phyloP scores from a whole-genome alignment of 1,140 invertebrate species.

The Lerema accius region DNA sequence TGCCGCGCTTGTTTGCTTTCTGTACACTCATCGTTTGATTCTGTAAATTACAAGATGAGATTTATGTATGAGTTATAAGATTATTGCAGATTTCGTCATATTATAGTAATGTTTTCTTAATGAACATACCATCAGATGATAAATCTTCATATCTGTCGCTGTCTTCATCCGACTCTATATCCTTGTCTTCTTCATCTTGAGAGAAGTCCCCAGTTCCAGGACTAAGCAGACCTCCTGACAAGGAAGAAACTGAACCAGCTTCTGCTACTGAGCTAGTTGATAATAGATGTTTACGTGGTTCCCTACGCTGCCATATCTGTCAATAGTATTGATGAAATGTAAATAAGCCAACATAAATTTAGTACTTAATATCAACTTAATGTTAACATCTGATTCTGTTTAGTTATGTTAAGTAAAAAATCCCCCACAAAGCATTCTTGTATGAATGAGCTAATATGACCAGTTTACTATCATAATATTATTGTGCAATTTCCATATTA shows the following conservation, averaged over 20 bases:
- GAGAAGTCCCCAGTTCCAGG: conserved; percentile 91
- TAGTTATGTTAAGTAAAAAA: too few species aligned
- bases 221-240: conserved; percentile 92
- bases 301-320: conserved; percentile 92
- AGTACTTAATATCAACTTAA: too few species aligned
- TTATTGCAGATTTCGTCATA: not conserved
- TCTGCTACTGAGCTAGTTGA: conserved; percentile 93
- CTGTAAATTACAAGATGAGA: conserved; percentile 64
- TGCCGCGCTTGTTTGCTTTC: conserved; percentile 75
- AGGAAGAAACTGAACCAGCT: conserved; percentile 93
- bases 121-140: conserved; percentile 89
- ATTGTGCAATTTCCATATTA: too few species aligned
- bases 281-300: conserved; percentile 93
- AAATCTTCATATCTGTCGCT: conserved; percentile 94
- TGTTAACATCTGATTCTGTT: too few species aligned
- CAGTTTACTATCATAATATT: too few species aligned
- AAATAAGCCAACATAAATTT: too few species aligned
- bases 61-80: conserved; percentile 5
- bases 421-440: too few species aligned
- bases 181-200: conserved; percentile 89
- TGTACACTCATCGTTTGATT: conserved; percentile 88
- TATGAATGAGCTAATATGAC: too few species aligned
- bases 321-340: too few species aligned
- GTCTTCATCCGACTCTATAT: conserved; percentile 88
- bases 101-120: conserved; percentile 2